A percentile compares a stretch with the other conserved stretches of the same genome.
phyloP scores from a whole-genome alignment of 2,888 invertebrate genomes.

The Dorcus parallelipipedus region DNA sequence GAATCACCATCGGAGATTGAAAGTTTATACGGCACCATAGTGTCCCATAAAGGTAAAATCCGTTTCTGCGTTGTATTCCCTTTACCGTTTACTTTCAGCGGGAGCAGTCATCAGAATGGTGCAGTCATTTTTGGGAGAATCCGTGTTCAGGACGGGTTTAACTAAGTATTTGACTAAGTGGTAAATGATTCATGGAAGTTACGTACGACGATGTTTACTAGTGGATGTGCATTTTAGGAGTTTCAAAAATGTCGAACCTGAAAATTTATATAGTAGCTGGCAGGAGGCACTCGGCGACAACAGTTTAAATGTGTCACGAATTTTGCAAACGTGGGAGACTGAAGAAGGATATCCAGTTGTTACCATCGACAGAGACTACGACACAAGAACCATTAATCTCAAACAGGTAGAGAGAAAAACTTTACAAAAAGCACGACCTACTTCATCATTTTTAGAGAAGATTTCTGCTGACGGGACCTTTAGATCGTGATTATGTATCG shows the following conservation, averaged over 20 bases:
- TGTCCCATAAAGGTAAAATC: slow-evolving; percentile 58
- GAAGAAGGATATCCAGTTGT: slow-evolving; percentile 22
- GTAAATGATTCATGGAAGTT: slow-evolving; percentile 1
- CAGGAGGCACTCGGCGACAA: slow-evolving; percentile 20
- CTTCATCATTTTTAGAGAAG: too few species aligned
- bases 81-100: slow-evolving; percentile 38
- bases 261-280: slow-evolving; percentile 37
- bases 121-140: slow-evolving; percentile 16
- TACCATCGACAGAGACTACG: slow-evolving; percentile 8
- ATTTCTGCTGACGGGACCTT: too few species aligned
- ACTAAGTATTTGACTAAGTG: slow-evolving; percentile 17
- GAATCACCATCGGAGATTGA: slow-evolving; percentile 56
- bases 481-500: too few species aligned
- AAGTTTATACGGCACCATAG: slow-evolving; percentile 62
- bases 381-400: not conserved
- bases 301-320: slow-evolving; percentile 1
- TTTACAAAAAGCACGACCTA: too few species aligned
- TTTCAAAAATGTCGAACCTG: slow-evolving; percentile 23
- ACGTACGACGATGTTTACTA: too few species aligned
- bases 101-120: slow-evolving; percentile 55
- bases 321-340: slow-evolving; percentile 17
- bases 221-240: not conserved
- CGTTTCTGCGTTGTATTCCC: slow-evolving; percentile 49
- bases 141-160: slow-evolving; percentile 18
- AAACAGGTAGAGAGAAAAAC: not conserved